phyloP scores from a whole-genome alignment of 2,797 vertebrate genomes.

The Siniperca scherzeri region DNA sequence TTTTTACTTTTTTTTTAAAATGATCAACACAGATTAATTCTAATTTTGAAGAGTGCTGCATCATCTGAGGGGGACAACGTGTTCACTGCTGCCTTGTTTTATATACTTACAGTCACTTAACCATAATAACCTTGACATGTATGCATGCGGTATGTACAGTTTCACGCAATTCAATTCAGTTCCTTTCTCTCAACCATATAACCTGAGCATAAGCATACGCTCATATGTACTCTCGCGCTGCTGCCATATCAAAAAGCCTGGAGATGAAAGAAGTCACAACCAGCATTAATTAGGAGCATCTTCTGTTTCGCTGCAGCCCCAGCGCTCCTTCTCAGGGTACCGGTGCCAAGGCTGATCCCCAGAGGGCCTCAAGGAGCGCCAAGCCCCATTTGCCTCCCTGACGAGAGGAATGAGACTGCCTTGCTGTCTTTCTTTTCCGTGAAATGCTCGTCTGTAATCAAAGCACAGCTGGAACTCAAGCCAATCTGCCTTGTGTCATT shows the following conservation, averaged over 20 bases:
- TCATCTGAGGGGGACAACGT: too few species aligned
- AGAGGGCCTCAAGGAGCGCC: constrained; percentile 18
- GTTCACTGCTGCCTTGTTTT: background rate
- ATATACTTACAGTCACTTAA: background rate
- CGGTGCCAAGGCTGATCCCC: constrained; percentile 29
- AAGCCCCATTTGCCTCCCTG: constrained; percentile 1
- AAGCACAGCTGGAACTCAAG: constrained; percentile 23
- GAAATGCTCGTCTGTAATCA: constrained; percentile 35
- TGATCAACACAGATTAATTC: background rate
- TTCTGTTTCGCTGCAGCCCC: constrained; percentile 24
- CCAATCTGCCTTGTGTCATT: constrained; percentile 22
- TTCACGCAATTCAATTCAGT: background rate
- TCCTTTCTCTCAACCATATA: background rate
- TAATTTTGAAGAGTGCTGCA: too few species aligned
- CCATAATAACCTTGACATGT: constrained; percentile 12
- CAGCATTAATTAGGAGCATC: constrained; percentile 52
- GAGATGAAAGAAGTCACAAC: constrained; percentile 57
- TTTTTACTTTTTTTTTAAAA: too few species aligned
- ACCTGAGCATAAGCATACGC: background rate
- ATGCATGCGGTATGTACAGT: background rate
- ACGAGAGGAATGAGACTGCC: background rate
- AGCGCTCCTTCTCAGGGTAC: constrained; percentile 10
- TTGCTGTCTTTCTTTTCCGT: background rate
- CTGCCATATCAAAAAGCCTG: constrained; percentile 59
- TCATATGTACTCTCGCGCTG: background rate